Conservation (phyloP, 2,888 invertebrate species). For the Coecobrya sp. region DNA sequence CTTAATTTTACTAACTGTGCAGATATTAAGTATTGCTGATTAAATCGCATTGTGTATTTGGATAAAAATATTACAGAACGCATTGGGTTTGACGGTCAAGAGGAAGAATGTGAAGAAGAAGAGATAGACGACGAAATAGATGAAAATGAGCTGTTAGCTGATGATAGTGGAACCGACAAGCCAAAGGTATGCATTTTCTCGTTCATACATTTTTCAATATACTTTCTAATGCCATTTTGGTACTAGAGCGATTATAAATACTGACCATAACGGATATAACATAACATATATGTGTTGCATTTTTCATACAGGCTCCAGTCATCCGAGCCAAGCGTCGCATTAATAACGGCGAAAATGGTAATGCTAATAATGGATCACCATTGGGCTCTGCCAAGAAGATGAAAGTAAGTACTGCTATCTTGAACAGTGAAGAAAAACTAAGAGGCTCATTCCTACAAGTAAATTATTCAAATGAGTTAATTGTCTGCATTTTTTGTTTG, state of each 20-base stretch:
- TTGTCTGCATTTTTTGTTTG: not conserved
- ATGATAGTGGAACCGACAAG: no score
- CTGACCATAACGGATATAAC: no score
- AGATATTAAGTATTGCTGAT: not conserved
- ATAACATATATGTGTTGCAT: not conserved
- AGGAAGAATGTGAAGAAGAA: constrained; percentile 62
- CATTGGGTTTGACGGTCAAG: constrained; percentile 36
- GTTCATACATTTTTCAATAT: no score
- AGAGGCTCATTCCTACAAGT: not conserved
- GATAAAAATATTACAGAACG: constrained; percentile 35
- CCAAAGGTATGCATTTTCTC: no score
- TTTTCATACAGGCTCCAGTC: not conserved
- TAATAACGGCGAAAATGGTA: constrained; percentile 28
- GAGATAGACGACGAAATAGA: constrained; percentile 48
- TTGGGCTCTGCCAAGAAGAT: not conserved
- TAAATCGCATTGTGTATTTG: not conserved
- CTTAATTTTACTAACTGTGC: not conserved
- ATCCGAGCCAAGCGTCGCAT: constrained; percentile 46
- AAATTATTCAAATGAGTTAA: not conserved
- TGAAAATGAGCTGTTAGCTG: not conserved
- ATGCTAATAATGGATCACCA: not conserved
- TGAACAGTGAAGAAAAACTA: not conserved
- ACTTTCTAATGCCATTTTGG: no score
- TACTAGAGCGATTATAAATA: no score
- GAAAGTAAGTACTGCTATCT: not conserved